A percentile compares a stretch with the other conserved stretches of the same genome.
Evolutionary conservation across 2,888 invertebrate genomes (phyloP).

Genomic region (Actias luna): DNA sequence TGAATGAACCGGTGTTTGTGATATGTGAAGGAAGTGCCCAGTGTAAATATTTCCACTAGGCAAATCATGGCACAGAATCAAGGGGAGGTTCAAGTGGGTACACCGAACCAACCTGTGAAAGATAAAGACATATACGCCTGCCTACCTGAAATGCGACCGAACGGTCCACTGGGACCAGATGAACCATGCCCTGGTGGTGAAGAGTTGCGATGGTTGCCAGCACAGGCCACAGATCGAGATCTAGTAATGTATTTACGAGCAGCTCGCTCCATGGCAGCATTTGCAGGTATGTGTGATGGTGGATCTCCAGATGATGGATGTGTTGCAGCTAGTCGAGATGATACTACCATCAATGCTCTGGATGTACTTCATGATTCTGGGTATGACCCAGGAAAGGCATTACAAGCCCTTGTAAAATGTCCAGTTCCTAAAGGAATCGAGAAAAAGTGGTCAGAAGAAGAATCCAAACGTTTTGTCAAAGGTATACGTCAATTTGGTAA

Average conservation of each 20-base stretch:
- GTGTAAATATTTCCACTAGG: conserved; percentile 65
- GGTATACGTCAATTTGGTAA: conserved; percentile 99
- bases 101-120: conserved; percentile 77
- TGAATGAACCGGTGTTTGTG: conserved; percentile 54
- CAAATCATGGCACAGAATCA: conserved; percentile 79
- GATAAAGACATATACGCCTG: conserved; percentile 79
- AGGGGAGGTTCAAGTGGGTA: conserved; percentile 78
- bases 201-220: conserved; percentile 97
- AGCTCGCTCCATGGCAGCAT: conserved; percentile 98
- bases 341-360: conserved; percentile 98
- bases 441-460: conserved; percentile 99
- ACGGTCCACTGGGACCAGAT: conserved; percentile 72
- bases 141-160: conserved; percentile 80
- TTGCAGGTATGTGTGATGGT: conserved; percentile 99
- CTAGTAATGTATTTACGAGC: conserved; percentile 98
- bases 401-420: conserved; percentile 97
- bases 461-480: conserved; percentile 98
- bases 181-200: conserved; percentile 85
- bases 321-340: conserved; percentile 97
- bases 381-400: conserved; percentile 97
- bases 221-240: conserved; percentile 95
- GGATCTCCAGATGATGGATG: conserved; percentile 98
- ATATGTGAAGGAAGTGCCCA: conserved; percentile 61
- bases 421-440: conserved; percentile 98
- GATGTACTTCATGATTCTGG: conserved; percentile 97